phyloP scores from a whole-genome alignment of 2,113 vertebrate genomes.

The Pluvianellus socialis region DNA sequence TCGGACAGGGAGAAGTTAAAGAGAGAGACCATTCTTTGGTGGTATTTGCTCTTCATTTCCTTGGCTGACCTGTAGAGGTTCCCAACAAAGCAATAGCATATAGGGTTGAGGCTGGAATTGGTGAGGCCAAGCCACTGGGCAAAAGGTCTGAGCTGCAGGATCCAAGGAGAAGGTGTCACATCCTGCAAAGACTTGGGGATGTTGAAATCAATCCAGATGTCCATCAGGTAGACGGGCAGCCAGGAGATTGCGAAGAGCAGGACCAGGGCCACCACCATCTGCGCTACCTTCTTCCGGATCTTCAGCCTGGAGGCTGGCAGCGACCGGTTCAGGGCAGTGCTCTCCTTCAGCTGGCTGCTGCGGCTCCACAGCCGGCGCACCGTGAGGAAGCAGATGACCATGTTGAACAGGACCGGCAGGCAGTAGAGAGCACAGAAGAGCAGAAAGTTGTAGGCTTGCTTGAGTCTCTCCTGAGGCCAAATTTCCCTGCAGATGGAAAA shows the following conservation, averaged over 20 bases:
- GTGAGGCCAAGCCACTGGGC: slow-evolving; percentile 92
- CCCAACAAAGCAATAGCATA: slow-evolving; percentile 92
- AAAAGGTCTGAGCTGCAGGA: slow-evolving; percentile 86
- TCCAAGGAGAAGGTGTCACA: slow-evolving; percentile 79
- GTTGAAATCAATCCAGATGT: slow-evolving; percentile 87
- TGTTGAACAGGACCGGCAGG: slow-evolving; percentile 88
- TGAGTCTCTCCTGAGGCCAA: slow-evolving; percentile 87
- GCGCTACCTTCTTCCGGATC: slow-evolving; percentile 86
- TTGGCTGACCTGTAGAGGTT: slow-evolving; percentile 86
- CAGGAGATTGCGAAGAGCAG: slow-evolving; percentile 87
- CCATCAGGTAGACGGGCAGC: slow-evolving; percentile 87
- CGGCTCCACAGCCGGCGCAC: slow-evolving; percentile 83
- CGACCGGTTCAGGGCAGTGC: slow-evolving; percentile 77
- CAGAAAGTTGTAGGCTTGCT: slow-evolving; percentile 89
- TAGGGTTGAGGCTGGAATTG: slow-evolving; percentile 92
- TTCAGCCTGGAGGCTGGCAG: slow-evolving; percentile 84
- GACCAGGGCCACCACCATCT: slow-evolving; percentile 90
- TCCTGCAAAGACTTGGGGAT: slow-evolving; percentile 73
- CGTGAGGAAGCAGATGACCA: slow-evolving; percentile 87
- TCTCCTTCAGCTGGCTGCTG: slow-evolving; percentile 70
- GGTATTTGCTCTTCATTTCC: slow-evolving; percentile 85
- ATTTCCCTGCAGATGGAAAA: slow-evolving; percentile 87
- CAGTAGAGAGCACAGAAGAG: slow-evolving; percentile 92
- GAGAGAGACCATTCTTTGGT: slow-evolving; percentile 81
- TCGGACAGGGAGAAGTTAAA: slow-evolving; percentile 77